Evolutionary conservation across 37 sponge, comb jelly and placozoan species (phyloP).

Genomic region (Hormiphora californensis): DNA sequence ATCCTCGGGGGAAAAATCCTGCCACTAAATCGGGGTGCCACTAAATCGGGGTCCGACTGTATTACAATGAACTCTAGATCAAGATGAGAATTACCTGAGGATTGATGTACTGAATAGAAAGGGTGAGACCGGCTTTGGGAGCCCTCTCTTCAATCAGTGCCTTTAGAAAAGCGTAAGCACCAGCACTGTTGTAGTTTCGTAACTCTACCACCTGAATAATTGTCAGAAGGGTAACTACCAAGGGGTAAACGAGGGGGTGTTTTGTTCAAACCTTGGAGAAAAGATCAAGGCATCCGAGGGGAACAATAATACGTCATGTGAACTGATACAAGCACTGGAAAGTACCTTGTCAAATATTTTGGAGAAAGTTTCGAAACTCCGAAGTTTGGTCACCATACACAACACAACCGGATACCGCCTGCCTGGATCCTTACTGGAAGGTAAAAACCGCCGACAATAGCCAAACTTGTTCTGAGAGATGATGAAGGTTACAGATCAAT

Average conservation of each 20-base stretch:
- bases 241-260: background rate
- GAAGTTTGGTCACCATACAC: constrained; percentile 47
- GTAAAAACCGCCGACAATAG: constrained; percentile 11
- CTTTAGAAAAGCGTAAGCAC: constrained; percentile 49
- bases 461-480: constrained; percentile 46
- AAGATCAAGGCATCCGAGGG: background rate
- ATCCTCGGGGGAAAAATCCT: no score
- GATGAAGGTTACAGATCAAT: background rate
- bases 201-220: background rate
- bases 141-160: constrained; percentile 40
- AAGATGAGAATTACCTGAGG: no score
- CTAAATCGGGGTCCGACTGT: no score
- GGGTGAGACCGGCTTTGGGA: constrained; percentile 9
- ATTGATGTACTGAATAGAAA: constrained; percentile 26
- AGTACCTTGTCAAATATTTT: constrained; percentile 48
- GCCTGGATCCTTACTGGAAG: background rate
- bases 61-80: no score
- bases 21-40: no score
- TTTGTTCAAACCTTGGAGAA: background rate
- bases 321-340: no score
- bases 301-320: background rate
- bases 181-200: constrained; percentile 33
- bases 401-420: constrained; percentile 31
- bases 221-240: background rate
- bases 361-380: constrained; percentile 45